Conservation (phyloP, 2,797 vertebrate genomes). For the Hoplostethus mediterraneus region DNA sequence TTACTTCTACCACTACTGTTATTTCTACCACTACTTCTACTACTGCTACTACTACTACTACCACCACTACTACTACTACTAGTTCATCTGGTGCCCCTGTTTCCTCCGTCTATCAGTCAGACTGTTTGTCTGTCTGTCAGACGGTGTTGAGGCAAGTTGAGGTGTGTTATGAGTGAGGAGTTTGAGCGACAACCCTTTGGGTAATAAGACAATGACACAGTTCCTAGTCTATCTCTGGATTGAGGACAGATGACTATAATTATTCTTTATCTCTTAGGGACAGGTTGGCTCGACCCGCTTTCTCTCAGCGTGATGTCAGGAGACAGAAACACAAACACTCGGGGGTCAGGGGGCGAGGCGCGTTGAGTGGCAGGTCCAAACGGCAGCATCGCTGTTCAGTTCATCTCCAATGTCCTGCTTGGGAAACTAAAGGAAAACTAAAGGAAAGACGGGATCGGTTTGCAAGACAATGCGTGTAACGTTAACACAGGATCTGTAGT, state of each 20-base stretch:
- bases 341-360: slow-evolving; percentile 42
- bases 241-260: slow-evolving; percentile 87
- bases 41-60: too few species aligned
- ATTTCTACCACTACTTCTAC: too few species aligned
- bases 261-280: slow-evolving; percentile 84
- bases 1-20: too few species aligned
- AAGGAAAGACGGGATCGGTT: neutral
- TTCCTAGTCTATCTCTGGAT: slow-evolving; percentile 88
- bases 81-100: neutral
- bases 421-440: neutral
- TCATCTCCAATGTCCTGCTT: neutral
- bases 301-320: slow-evolving; percentile 63
- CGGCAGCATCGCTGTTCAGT: neutral
- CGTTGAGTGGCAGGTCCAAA: slow-evolving; percentile 24
- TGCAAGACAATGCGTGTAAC: too few species aligned
- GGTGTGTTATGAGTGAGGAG: slow-evolving; percentile 66
- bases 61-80: too few species aligned
- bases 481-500: too few species aligned
- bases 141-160: slow-evolving; percentile 51
- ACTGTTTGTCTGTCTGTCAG: slow-evolving; percentile 43
- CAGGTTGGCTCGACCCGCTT: slow-evolving; percentile 59
- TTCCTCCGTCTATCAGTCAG: slow-evolving; percentile 25
- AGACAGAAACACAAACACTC: slow-evolving; percentile 69
- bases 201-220: slow-evolving; percentile 87
- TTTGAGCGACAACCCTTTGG: slow-evolving; percentile 73